These are phyloP conservation scores for Brachypterus glaber DNA, from an alignment of 2,888 invertebrate species.

Conservation along the genomic window DNA sequence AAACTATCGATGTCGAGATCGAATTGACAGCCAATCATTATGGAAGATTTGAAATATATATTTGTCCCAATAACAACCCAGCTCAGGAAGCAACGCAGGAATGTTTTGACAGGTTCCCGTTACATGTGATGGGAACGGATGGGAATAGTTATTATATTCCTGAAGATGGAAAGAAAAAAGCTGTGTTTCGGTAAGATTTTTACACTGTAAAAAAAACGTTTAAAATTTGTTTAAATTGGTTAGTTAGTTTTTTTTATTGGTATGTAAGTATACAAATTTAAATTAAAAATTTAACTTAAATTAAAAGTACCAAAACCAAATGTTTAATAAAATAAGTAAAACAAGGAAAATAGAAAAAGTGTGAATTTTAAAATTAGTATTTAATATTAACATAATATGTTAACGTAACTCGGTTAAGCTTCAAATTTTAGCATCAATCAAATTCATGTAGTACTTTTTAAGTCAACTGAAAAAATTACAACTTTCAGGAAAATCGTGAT, in stretches of 20 bases:
- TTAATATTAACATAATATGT: constrained; percentile 2
- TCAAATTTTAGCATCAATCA: constrained; percentile 5
- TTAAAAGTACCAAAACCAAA: no score
- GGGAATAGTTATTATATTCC: constrained; percentile 43
- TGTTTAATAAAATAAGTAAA: no score
- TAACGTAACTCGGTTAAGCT: constrained; percentile 7
- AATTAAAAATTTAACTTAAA: not conserved
- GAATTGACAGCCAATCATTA: constrained; percentile 86
- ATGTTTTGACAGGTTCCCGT: constrained; percentile 72
- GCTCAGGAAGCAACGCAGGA: constrained; percentile 67
- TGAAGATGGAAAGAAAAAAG: constrained; percentile 37
- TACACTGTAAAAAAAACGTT: not conserved
- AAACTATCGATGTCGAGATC: constrained; percentile 78
- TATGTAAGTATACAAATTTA: not conserved
- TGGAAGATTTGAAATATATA: constrained; percentile 73
- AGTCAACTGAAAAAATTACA: no score
- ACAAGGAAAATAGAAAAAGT: no score
- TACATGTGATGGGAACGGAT: constrained; percentile 63
- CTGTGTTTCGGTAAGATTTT: constrained; percentile 44
- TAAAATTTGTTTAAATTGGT: not conserved
- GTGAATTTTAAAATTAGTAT: no score
- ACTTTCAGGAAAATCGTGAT: no score
- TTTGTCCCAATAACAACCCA: constrained; percentile 81
- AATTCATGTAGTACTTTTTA: no score
- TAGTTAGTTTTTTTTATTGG: not conserved